A percentile compares a stretch with the other conserved stretches of the same genome.
phyloP scores from a whole-genome alignment of 2,113 vertebrate genomes.

The Neolamprologus sp. region DNA sequence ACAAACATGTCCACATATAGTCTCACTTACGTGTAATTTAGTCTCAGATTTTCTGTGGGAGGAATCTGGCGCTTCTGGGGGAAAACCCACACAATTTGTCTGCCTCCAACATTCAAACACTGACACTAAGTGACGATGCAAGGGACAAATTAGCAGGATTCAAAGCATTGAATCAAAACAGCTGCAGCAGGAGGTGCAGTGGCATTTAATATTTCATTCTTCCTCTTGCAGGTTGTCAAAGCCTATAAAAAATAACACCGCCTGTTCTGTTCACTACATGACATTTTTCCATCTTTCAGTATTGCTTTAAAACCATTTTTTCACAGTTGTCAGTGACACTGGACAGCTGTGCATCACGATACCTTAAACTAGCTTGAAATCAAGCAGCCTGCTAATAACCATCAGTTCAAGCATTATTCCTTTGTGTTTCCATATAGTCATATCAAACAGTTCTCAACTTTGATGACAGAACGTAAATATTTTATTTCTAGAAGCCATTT shows the following conservation, averaged over 20 bases:
- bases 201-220: slow-evolving; percentile 14
- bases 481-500: slow-evolving; percentile 61
- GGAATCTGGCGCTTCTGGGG: not conserved
- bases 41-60: not conserved
- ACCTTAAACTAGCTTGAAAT: not conserved
- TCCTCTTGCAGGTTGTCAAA: slow-evolving; percentile 3
- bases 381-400: not conserved
- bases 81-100: not conserved
- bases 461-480: slow-evolving; percentile 70
- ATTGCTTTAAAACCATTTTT: not conserved
- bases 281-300: not conserved
- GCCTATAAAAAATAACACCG: not conserved
- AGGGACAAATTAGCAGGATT: slow-evolving; percentile 12
- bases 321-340: not conserved
- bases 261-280: not conserved
- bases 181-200: not conserved
- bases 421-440: slow-evolving; percentile 23
- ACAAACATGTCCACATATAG: not conserved
- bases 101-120: not conserved
- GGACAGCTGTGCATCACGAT: not conserved
- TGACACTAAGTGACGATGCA: not conserved
- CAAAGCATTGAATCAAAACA: not conserved
- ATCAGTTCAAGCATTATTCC: not conserved
- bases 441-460: slow-evolving; percentile 45
- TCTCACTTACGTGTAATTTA: not conserved